phyloP scores from a whole-genome alignment of 2,888 invertebrate genomes.

The Rotaria magnacalcarata region DNA sequence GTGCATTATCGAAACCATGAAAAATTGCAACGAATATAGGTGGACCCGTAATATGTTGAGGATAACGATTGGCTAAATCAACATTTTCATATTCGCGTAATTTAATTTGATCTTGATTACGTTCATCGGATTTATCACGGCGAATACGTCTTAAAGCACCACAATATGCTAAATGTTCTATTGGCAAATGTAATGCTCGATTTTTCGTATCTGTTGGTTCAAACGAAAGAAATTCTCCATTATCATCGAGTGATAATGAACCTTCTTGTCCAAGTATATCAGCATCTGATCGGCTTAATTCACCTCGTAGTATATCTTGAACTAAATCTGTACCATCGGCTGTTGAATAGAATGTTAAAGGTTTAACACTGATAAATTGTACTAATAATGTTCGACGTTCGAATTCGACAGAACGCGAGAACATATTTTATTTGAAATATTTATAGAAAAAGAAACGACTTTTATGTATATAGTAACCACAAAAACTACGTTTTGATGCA shows the following conservation, averaged over 20 bases:
- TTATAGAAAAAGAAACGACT: not conserved
- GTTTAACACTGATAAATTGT: not conserved
- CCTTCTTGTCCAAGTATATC: not conserved
- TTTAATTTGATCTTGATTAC: not conserved
- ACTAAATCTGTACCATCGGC: conserved; percentile 11
- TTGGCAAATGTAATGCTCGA: conserved; percentile 24
- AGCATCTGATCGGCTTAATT: not conserved
- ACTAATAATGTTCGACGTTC: conserved; percentile 19
- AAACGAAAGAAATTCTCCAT: conserved; percentile 19
- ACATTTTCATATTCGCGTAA: conserved; percentile 1
- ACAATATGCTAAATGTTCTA: conserved; percentile 35
- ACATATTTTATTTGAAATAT: not conserved
- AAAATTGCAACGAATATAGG: conserved; percentile 12
- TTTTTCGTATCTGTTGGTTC: conserved; percentile 9
- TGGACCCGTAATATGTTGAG: not conserved
- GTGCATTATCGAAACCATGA: conserved; percentile 35
- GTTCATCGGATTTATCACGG: not conserved
- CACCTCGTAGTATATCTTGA: not conserved
- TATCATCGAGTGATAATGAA: not conserved
- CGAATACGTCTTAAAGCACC: conserved; percentile 18
- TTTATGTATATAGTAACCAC: not conserved
- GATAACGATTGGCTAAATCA: conserved; percentile 27
- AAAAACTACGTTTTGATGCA: not conserved
- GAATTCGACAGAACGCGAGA: not conserved
- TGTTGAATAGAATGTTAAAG: not conserved